Evolutionary conservation across 2,888 invertebrate genomes (phyloP).

Genomic region (Synanthedon vespiformis): DNA sequence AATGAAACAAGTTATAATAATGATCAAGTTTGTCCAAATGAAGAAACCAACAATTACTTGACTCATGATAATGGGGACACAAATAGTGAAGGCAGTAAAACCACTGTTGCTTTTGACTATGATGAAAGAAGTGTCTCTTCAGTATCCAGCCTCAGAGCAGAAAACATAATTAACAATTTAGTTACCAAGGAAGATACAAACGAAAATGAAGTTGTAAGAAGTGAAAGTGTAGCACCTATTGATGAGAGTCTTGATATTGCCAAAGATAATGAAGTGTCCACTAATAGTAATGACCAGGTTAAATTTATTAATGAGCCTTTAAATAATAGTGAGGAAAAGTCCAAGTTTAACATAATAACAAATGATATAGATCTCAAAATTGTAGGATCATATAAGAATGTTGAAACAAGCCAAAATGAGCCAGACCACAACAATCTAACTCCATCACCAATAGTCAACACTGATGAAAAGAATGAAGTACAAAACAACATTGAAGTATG

Average conservation of each 20-base stretch:
- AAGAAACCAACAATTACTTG: conserved; percentile 33
- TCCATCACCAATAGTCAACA: conserved; percentile 15
- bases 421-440: conserved; percentile 14
- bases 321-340: background rate
- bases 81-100: conserved; percentile 55
- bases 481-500: conserved; percentile 20
- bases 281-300: background rate
- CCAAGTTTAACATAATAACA: background rate
- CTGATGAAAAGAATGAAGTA: conserved; percentile 19
- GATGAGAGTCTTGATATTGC: conserved; percentile 8
- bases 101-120: conserved; percentile 49
- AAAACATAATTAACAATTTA: conserved; percentile 37
- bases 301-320: background rate
- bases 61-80: conserved; percentile 45
- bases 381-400: conserved; percentile 19
- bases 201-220: conserved; percentile 6
- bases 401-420: conserved; percentile 23
- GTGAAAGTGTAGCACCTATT: conserved; percentile 12
- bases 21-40: conserved; percentile 39
- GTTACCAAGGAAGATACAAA: conserved; percentile 25
- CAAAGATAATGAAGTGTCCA: background rate
- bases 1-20: conserved; percentile 32
- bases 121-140: conserved; percentile 54
- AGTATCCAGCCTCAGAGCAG: conserved; percentile 49
- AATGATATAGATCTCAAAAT: background rate